Evolutionary conservation across 2,797 vertebrate species (phyloP), one percentile per base, ranked within the genome.

Genomic region (Fistularia tabacaria): DNA sequence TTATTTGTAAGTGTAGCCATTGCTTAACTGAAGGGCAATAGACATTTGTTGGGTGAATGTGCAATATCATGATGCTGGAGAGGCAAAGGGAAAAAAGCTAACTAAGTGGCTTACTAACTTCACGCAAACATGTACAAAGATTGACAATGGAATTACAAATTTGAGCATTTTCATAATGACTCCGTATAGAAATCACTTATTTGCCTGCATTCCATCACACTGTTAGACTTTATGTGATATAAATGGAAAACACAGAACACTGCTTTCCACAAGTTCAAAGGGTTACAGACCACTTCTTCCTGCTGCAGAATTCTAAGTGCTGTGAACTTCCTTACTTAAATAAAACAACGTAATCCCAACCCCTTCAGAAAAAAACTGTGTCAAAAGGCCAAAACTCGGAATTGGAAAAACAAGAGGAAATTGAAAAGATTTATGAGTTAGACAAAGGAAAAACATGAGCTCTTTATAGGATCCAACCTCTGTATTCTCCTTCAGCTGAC

Each of bases 361-460:
- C 83, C 69, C 66, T 88, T 89, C 75, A 87, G 81, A 93, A 92
- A 93, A 69, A 79, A 73, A 79, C 87, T 84, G 71, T 88, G 90
- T 91, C 89, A 90, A 91, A 89, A 89, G 87, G 87, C 84, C 92
- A 92, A 87, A 88, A 90, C 87, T 92, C 91, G 86, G 91, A 94
- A 93, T 92, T 92, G 92, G 93, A 95, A 95, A 93, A 93, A 93
- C 91, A 93, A 94, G 90, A 66, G 91, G 92, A 93, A 94, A 89
- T 87, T 79, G 90, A 69, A 82, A 84, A 90, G 92, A 97, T 95
- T 95, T 96, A 96, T 76, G 88, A 92, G 81, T 74, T 81, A 88
- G 86, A 85, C 73, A 76, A 86, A 86, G 86, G 91, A 91, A 89
- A 88, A 91, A 87, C 81, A 85, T 41, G n/a, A 72, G 75, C 80